Base-by-base conservation (phyloP, 2,888 invertebrate species). In the Dioctria rufipes region DNA sequence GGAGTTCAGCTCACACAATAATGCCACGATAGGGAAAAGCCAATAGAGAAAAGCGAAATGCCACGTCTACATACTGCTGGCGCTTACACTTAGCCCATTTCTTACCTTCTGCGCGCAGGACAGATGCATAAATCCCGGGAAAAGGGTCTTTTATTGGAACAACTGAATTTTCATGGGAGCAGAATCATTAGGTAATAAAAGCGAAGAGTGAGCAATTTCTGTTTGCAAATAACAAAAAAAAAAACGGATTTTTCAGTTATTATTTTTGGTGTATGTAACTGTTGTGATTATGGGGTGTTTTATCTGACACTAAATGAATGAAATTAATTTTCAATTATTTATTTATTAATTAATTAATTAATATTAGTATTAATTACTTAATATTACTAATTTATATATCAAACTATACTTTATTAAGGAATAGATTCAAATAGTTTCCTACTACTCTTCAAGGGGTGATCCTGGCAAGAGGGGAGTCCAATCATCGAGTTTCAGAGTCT, bases 181-280 rank as follows among this genome's bases (percentile, higher is more conserved):
- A 25, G 25, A 67, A 13, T 37, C 13, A 67, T 67, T 67, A 46
- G 42, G 25, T 67, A 67, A 49, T 67, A 43, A 67, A 37, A 25
- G 37, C 46, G 9, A 46, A 11, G 40, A n/a, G 25, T 67, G 67
- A 25, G 25, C 67, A 46, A 67, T 13, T 65, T n/a, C 46, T 67
- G 67, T 67, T 67, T 67, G 67, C 67, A 46, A 67, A 67, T 13
- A 67, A 46, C 67, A 46, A 67, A 67, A 6, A 67, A 46, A 67
- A 67, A 43, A 67, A 43, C 40, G 5, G 46, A 46, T 46, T 46
- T 46, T 46, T 25, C 8, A 46, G 46, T 46, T 46, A 46, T 46
- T 46, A 25, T 25, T 25, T 25, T 25, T 25, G 25, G 25, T 25
- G 25, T 25, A 25, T 25, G 25, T 25, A 25, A 25, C 25, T 46